A percentile compares a stretch with the other conserved stretches of the same genome.
Evolutionary conservation across 2,888 invertebrate genomes (phyloP).

Genomic region (Himalopsyche japonica): DNA sequence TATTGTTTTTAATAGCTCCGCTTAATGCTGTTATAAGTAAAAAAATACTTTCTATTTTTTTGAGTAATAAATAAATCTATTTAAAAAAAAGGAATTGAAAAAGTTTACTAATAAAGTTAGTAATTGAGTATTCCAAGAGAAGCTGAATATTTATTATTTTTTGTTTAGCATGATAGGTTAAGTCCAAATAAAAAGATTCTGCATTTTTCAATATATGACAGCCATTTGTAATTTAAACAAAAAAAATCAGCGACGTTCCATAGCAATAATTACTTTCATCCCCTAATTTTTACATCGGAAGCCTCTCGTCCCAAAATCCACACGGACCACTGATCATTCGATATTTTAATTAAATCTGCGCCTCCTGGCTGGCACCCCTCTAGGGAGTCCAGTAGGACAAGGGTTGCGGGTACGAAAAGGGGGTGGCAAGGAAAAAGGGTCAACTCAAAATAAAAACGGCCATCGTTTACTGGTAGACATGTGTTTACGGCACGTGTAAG

Average conservation of each 20-base stretch:
- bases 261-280: constrained; percentile 10
- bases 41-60: too few species aligned
- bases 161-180: too few species aligned
- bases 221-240: neutral
- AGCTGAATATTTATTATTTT: too few species aligned
- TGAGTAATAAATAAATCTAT: too few species aligned
- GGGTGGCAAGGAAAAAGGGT: neutral
- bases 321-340: constrained; percentile 29
- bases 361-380: neutral
- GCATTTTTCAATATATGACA: neutral
- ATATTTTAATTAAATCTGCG: constrained; percentile 37
- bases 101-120: too few species aligned
- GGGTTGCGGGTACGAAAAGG: neutral
- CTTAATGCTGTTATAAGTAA: too few species aligned
- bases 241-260: constrained; percentile 10
- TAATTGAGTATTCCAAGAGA: too few species aligned
- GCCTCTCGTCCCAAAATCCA: neutral
- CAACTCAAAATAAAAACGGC: constrained; percentile 29
- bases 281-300: neutral
- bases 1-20: too few species aligned
- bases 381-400: neutral
- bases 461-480: constrained; percentile 25
- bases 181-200: neutral
- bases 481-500: constrained; percentile 8
- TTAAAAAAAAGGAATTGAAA: too few species aligned